A percentile compares a stretch with the other conserved stretches of the same genome.
Conservation (phyloP, 2,797 vertebrate species). For the Pterois miles region DNA sequence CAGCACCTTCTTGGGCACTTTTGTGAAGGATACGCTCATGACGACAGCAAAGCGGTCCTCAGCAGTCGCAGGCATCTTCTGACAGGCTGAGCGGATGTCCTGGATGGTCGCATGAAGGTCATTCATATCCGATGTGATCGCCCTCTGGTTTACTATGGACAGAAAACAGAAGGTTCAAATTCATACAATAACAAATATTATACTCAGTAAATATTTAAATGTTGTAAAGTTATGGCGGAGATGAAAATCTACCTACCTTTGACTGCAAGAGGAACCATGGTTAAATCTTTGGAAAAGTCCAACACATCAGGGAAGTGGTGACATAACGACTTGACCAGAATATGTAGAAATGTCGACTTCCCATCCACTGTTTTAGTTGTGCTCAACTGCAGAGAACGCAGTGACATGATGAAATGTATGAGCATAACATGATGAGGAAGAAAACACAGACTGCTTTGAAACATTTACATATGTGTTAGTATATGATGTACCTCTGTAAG, state of each 20-base stretch:
- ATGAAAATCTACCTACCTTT: constrained; percentile 86
- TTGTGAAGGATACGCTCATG: constrained; percentile 93
- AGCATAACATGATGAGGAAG: not conserved
- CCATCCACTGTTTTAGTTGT: constrained; percentile 98
- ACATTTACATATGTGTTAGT: constrained; percentile 22
- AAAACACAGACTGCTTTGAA: not conserved
- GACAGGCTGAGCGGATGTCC: constrained; percentile 92
- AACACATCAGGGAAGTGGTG: constrained; percentile 98
- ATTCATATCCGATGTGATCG: constrained; percentile 88
- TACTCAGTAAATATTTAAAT: not conserved
- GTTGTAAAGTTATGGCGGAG: no score
- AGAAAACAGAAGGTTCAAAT: not conserved
- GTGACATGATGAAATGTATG: not conserved
- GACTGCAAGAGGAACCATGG: constrained; percentile 92
- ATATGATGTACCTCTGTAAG: constrained; percentile 88
- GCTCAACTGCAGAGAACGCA: constrained; percentile 86
- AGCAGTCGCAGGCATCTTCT: constrained; percentile 87
- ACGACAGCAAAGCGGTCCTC: constrained; percentile 93
- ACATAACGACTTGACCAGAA: constrained; percentile 96
- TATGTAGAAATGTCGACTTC: constrained; percentile 97
- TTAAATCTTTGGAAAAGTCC: constrained; percentile 96
- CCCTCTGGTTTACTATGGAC: constrained; percentile 91
- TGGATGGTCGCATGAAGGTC: constrained; percentile 91
- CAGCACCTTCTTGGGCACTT: not conserved
- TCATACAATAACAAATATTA: not conserved